Evolutionary conservation across 2,113 vertebrate species (phyloP), one percentile per base, ranked within the genome.

Genomic region (Petrocephalus zakoni): DNA sequence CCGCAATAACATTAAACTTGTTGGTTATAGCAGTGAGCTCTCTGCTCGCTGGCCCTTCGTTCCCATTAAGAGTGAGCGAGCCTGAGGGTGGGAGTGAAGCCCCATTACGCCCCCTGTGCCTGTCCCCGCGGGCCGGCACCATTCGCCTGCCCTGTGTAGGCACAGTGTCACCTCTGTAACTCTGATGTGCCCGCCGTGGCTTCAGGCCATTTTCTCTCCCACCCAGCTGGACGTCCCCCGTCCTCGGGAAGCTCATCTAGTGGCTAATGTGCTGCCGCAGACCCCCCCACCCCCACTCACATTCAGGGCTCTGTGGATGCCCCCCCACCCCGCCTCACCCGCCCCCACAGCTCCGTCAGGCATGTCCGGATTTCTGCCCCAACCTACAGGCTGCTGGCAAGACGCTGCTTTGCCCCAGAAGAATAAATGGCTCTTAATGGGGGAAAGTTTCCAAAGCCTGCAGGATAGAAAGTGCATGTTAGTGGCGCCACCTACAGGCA

Each of bases 201-300:
- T 58, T 8, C 25, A 42, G 19, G 34, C 82, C 58, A 47, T 51
- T 68, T 86, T 25, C 19, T 19, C 2, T 34, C 58, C n/a, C 17
- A 3, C 56, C 34, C 88, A 37, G 88, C 83, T 47, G 83, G 83
- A 89, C 0, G 0, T 56, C 7, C 37, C 53, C 49, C 78, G 34
- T 88, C 56, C 46, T 55, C 81, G 64, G 51, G 56, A 89, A 89
- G 83, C 88, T 61, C 81, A 64, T 85, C 81, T n/a, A 11, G 87
- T 42, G 34, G 55, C 83, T 89, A 72, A 85, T 85, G 82, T 85
- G 42, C 25, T 72, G 82, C 29, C 19, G 25, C 17, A n/a, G 34
- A 17, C 75, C 22, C 29, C 29, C 9, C n/a, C 83, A 0, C 42
- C 83, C 51, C 51, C 25, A 8, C 46, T 53, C 11, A 1, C 58